Base-by-base conservation (phyloP, 2,113 vertebrate genomes). In the Turdus rufiventris region DNA sequence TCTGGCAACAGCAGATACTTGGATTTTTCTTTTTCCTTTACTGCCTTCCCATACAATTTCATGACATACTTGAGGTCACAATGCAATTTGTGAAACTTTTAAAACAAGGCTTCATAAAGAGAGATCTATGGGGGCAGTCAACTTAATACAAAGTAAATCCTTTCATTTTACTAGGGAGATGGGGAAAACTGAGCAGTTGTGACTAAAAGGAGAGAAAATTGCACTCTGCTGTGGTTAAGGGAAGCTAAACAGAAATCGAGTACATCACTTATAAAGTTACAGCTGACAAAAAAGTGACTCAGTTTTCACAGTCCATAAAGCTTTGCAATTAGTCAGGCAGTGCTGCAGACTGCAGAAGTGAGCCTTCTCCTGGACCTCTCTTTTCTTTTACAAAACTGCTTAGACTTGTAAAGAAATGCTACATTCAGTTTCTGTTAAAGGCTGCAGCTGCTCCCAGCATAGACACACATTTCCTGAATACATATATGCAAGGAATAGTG, bases 211-310 rank as follows among this genome's bases (percentile, higher is more conserved):
- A 82, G 43, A 63, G 34, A 51, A 68, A 93, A 85, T 42, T 72
- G 50, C 7, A 14, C 13, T 72, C 38, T 66, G 25, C 24, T 78
- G 36, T 88, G 66, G n/a, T 71, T 85, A 57, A 74, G 66, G 61
- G 65, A 75, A 87, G 36, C 54, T 85, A 61, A 91, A 36, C 31
- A 88, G 81, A 91, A 94, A 85, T 76, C 50, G 71, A 72, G 31
- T 76, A 68, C 25, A 54, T 88, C 18, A 26, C 45, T 91, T 95
- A 53, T 5, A 29, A 93, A 79, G 47, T 80, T 89, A 67, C 26
- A 89, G 58, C 77, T 88, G 90, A 89, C 58, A 85, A 63, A 73
- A 67, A 68, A 88, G 33, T 91, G 57, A 91, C 85, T 93, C 62
- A 65, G 38, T 85, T 95, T 94, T 88, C 74, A 82, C 11, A 23